phyloP scores from a whole-genome alignment of 2,888 invertebrate species.

The Ectemnius continuus region DNA sequence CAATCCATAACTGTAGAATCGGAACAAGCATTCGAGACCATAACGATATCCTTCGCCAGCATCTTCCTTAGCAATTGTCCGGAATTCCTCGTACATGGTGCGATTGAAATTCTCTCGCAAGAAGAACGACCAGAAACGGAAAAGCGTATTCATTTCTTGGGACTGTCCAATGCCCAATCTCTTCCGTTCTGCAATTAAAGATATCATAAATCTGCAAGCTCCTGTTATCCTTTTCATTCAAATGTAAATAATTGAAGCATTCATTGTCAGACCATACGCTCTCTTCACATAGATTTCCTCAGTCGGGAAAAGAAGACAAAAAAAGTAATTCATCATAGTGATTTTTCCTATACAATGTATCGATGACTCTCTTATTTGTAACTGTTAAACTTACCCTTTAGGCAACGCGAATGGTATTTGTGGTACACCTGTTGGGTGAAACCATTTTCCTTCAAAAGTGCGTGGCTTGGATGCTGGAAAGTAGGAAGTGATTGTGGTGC shows the following conservation, averaged over 20 bases:
- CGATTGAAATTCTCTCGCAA: constrained; percentile 98
- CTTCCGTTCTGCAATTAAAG: constrained; percentile 87
- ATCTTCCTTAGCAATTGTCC: constrained; percentile 94
- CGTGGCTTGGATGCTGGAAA: constrained; percentile 98
- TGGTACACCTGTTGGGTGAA: constrained; percentile 99
- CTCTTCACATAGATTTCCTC: constrained; percentile 67
- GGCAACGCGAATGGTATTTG: constrained; percentile 95
- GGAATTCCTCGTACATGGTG: constrained; percentile 98
- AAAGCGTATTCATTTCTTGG: constrained; percentile 99
- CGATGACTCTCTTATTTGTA: neutral
- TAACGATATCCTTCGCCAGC: constrained; percentile 93
- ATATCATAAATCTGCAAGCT: neutral
- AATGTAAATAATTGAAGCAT: neutral
- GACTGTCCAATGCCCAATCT: constrained; percentile 95
- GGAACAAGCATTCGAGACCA: constrained; percentile 92
- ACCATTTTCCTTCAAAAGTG: constrained; percentile 95
- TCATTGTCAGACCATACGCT: constrained; percentile 66
- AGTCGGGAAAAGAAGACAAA: constrained; percentile 77
- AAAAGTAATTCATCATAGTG: constrained; percentile 66
- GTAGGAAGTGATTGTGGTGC: constrained; percentile 91
- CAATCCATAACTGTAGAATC: constrained; percentile 98
- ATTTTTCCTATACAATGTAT: neutral
- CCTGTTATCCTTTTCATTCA: neutral
- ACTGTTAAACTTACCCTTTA: constrained; percentile 84
- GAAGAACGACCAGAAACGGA: constrained; percentile 99